phyloP scores from a whole-genome alignment of 2,888 invertebrate genomes.

The Leistus spinibarbis region DNA sequence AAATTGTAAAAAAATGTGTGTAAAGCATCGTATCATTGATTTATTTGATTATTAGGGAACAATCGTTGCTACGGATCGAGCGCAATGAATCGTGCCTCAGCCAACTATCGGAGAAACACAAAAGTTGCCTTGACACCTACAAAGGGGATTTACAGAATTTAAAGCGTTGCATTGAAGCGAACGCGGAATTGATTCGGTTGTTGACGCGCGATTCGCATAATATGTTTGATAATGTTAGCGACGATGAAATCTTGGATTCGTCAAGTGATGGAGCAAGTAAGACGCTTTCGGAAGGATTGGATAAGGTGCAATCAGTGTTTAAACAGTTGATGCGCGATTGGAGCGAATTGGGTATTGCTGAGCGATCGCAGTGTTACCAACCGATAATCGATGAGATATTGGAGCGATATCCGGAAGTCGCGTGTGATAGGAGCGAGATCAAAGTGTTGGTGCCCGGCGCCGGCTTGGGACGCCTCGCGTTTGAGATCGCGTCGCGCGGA shows the following conservation, averaged over 20 bases:
- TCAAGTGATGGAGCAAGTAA: conserved; percentile 22
- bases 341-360: conserved; percentile 83
- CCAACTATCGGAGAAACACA: conserved; percentile 76
- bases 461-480: conserved; percentile 92
- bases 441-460: conserved; percentile 93
- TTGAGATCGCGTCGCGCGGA: conserved; percentile 89
- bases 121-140: conserved; percentile 76
- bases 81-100: conserved; percentile 78
- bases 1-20: neutral
- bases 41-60: conserved; percentile 63
- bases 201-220: conserved; percentile 80
- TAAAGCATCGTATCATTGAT: conserved; percentile 39
- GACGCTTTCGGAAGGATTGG: conserved; percentile 57
- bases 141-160: conserved; percentile 75
- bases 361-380: conserved; percentile 85
- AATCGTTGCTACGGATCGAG: conserved; percentile 76
- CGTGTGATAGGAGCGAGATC: conserved; percentile 63
- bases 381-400: conserved; percentile 88
- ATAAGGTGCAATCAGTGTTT: conserved; percentile 90
- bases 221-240: conserved; percentile 78
- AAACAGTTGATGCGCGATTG: conserved; percentile 98
- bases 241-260: conserved; percentile 29
- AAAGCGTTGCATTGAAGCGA: conserved; percentile 79
- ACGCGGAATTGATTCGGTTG: conserved; percentile 68
- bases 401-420: conserved; percentile 69